These are phyloP conservation scores for Solenopsis fugax DNA, from an alignment of 1,140 invertebrate species.

Conservation along the genomic window DNA sequence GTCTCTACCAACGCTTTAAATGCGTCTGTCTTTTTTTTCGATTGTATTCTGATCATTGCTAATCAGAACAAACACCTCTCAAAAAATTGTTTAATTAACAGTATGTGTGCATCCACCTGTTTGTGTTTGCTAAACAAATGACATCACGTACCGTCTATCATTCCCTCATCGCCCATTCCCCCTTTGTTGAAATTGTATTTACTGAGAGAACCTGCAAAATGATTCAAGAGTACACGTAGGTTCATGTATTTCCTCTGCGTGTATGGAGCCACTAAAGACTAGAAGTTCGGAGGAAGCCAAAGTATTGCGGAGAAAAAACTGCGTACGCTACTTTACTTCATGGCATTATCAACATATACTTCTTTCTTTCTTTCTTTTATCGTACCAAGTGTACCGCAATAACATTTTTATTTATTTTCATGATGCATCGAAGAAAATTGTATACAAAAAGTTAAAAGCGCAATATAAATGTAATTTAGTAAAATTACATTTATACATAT, in stretches of 20 bases:
- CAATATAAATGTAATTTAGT: neutral
- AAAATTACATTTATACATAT: constrained; percentile 4
- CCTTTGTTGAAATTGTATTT: constrained; percentile 8
- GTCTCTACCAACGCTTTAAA: neutral
- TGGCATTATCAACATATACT: neutral
- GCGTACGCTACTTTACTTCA: neutral
- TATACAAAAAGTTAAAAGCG: neutral
- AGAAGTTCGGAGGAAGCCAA: neutral
- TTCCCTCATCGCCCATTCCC: constrained; percentile 4
- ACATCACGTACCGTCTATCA: constrained; percentile 8
- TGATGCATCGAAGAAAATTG: neutral
- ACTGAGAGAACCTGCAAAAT: constrained; percentile 9
- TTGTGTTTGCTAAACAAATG: constrained; percentile 33
- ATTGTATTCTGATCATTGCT: neutral
- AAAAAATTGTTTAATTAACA: constrained; percentile 37
- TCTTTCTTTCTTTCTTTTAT: constrained; percentile 17
- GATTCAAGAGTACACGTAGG: constrained; percentile 7
- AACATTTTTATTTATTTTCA: neutral
- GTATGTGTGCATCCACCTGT: neutral
- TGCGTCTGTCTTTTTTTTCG: neutral
- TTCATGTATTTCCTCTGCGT: neutral
- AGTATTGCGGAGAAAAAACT: constrained; percentile 19
- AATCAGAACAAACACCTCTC: neutral
- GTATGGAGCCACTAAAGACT: neutral
- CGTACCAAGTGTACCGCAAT: neutral